Base-by-base conservation (phyloP, 1,140 invertebrate species). In the Ganaspis sp. region DNA sequence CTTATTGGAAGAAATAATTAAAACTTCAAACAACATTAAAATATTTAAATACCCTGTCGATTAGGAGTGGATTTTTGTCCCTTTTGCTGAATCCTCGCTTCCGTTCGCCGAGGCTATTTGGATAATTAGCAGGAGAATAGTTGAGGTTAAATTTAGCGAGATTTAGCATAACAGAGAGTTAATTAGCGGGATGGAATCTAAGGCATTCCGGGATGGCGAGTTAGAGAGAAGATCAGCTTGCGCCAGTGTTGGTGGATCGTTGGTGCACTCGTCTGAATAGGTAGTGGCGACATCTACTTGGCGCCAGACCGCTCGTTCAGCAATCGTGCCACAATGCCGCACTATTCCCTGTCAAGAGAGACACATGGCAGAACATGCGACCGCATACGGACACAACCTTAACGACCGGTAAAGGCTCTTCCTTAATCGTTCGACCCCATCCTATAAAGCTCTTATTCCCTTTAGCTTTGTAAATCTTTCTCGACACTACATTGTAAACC, bases 161-260 rank as follows among this genome's bases (percentile, higher is more conserved):
- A 86, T 84, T 90, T 87, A 84, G 86, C 87, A 88, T 88, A 88
- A 87, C 85, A 83, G 83, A 81, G 79, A 84, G 87, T 87, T 90
- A 89, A 90, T 90, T 90, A 90, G 86, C 81, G 79, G 84, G 79
- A 81, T 78, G 88, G 88, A 89, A 90, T 90, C 82, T 84, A 86
- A 84, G 83, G 87, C 77, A 88, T 86, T 77, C 83, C 38, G 74
- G 74, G 37, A 64, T 53, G 40, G 21, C n/a, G 45, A 69, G 49
- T 69, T n/a, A 70, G 75, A 19, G 54, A 49, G 72, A 53, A 72
- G 79, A 75, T 85, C 19, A 23, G 0, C 70, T 8, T 12, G 19
- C 29, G 38, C 70, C 58, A 37, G 72, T 37, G 64, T 71, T 72
- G 17, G 74, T 74, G 54, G 23, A 69, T 64, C 23, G 58, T 69